phyloP scores from a whole-genome alignment of 2,888 invertebrate genomes.

The Lasioglossum malachurum region DNA sequence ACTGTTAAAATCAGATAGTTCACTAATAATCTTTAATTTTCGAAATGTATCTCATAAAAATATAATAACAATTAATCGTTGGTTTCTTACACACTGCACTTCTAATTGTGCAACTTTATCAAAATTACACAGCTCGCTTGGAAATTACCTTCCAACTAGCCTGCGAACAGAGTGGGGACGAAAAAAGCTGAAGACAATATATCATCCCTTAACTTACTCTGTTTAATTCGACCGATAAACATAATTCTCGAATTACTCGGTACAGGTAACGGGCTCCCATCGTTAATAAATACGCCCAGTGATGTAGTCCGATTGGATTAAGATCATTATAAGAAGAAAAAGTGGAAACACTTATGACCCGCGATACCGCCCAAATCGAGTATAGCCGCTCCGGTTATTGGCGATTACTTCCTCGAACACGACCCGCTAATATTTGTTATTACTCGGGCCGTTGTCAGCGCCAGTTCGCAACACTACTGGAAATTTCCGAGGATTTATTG shows the following conservation, averaged over 20 bases:
- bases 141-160: background rate
- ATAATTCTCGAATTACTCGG: conserved; percentile 4
- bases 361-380: conserved; percentile 5
- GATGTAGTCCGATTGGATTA: conserved; percentile 12
- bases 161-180: background rate
- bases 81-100: background rate
- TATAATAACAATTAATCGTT: no score
- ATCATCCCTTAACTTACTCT: background rate
- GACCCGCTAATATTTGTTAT: conserved; percentile 32
- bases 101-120: background rate
- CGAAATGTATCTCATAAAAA: no score
- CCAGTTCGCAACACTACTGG: conserved; percentile 10
- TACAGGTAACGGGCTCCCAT: background rate
- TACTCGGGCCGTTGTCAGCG: conserved; percentile 13
- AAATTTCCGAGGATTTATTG: conserved; percentile 32
- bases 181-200: background rate
- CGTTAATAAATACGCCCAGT: background rate
- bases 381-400: conserved; percentile 10
- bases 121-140: background rate
- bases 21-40: no score
- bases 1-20: no score
- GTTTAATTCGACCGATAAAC: background rate
- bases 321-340: background rate
- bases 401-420: conserved; percentile 3
- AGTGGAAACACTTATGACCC: conserved; percentile 6